phyloP scores from a whole-genome alignment of 2,113 vertebrate genomes.

The Ochotona princeps region DNA sequence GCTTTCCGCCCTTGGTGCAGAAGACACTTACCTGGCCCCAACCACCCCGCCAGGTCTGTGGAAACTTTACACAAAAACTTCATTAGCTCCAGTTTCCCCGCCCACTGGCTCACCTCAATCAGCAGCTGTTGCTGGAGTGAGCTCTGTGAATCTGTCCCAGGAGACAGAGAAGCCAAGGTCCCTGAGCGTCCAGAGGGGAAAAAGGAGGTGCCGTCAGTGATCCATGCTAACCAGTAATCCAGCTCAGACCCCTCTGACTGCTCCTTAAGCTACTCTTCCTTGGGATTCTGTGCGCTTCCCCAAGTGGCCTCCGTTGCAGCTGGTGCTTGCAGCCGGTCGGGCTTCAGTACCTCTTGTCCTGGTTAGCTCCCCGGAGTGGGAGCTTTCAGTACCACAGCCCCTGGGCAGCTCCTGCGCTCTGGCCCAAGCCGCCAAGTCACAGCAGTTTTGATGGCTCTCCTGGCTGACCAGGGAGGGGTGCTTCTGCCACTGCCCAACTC shows the following conservation, averaged over 20 bases:
- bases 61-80: conserved; percentile 49
- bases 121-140: neutral
- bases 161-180: conserved; percentile 50
- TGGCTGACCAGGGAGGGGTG: conserved; percentile 60
- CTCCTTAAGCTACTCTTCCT: conserved; percentile 51
- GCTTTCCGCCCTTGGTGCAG: neutral
- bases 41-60: neutral
- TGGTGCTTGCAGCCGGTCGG: neutral
- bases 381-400: conserved; percentile 79
- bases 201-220: conserved; percentile 8
- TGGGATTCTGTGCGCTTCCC: neutral
- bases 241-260: neutral
- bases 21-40: neutral
- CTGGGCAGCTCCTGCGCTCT: conserved; percentile 80
- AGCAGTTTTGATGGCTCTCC: conserved; percentile 68
- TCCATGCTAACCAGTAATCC: conserved; percentile 45
- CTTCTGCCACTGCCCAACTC: conserved; percentile 39
- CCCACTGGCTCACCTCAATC: conserved; percentile 66
- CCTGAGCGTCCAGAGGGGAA: conserved; percentile 24
- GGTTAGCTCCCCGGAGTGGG: conserved; percentile 53
- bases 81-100: neutral
- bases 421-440: neutral
- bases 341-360: conserved; percentile 69
- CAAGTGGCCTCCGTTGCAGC: neutral
- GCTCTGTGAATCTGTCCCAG: conserved; percentile 51